Evolutionary conservation across 2,888 invertebrate genomes (phyloP).

Genomic region (Leptinotarsa haldemani): DNA sequence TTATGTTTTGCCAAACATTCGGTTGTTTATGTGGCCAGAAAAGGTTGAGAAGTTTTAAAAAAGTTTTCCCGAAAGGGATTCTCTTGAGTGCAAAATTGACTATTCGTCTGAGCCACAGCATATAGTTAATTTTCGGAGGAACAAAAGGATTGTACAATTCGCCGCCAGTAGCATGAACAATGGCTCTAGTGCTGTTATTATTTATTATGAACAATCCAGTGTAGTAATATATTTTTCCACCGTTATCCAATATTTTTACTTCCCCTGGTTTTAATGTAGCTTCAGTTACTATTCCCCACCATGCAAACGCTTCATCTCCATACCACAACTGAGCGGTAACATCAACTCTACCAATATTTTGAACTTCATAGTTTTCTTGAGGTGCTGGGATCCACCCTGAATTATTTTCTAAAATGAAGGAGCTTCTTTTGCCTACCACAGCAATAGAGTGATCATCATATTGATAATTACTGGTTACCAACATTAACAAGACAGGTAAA

Average conservation of each 20-base stretch:
- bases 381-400: slow-evolving; percentile 19
- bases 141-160: slow-evolving; percentile 11
- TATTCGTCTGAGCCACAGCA: background rate
- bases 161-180: slow-evolving; percentile 27
- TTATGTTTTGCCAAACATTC: slow-evolving; percentile 27
- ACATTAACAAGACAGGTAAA: background rate
- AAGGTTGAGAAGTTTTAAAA: slow-evolving; percentile 8
- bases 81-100: slow-evolving; percentile 7
- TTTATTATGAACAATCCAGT: slow-evolving; percentile 29
- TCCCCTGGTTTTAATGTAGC: slow-evolving; percentile 30
- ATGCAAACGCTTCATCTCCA: slow-evolving; percentile 22
- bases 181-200: slow-evolving; percentile 23
- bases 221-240: slow-evolving; percentile 24
- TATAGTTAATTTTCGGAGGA: background rate
- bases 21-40: slow-evolving; percentile 29
- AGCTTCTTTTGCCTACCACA: background rate
- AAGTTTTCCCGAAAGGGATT: slow-evolving; percentile 19
- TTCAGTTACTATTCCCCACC: slow-evolving; percentile 19
- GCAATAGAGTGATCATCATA: slow-evolving; percentile 20
- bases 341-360: slow-evolving; percentile 33
- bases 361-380: slow-evolving; percentile 22
- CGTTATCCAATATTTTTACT: slow-evolving; percentile 23
- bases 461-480: slow-evolving; percentile 4
- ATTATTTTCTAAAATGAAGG: slow-evolving; percentile 19
- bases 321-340: slow-evolving; percentile 28